Percentiles rank a stretch among this genome's conserved stretches.
Conservation (phyloP, 2,797 vertebrate genomes). For the Scyliorhinus canicula region DNA sequence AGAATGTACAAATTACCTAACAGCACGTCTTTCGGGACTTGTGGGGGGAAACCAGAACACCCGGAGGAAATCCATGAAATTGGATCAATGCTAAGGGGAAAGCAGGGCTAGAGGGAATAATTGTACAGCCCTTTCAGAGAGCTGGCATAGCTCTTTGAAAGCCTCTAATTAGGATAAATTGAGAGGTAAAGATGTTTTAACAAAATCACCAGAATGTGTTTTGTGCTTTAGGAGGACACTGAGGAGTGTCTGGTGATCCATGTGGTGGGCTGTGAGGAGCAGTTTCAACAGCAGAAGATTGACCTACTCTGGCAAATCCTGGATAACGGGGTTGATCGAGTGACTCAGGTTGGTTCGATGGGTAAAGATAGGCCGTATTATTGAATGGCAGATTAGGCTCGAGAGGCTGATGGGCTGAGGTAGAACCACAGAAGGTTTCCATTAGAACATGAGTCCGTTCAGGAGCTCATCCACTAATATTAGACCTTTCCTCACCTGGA, state of each 20-base stretch:
- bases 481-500: not conserved
- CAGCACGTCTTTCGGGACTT: too few species aligned
- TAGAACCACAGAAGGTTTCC: not conserved
- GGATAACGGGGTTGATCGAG: slow-evolving; percentile 54
- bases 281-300: slow-evolving; percentile 88
- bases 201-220: not conserved
- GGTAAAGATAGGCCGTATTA: not conserved
- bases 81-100: not conserved
- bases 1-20: too few species aligned
- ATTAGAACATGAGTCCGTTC: not conserved
- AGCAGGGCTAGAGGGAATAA: not conserved
- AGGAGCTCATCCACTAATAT: not conserved
- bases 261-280: slow-evolving; percentile 82
- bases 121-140: not conserved
- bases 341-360: slow-evolving; percentile 53
- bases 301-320: slow-evolving; percentile 83
- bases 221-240: slow-evolving; percentile 45
- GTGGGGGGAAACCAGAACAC: too few species aligned
- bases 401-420: not conserved
- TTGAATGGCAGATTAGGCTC: not conserved
- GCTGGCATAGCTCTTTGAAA: too few species aligned
- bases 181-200: not conserved
- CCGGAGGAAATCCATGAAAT: too few species aligned
- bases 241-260: slow-evolving; percentile 65
- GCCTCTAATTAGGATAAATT: not conserved